Conservation (phyloP, 2,797 vertebrate species). For the Eulemur rubriventer region DNA sequence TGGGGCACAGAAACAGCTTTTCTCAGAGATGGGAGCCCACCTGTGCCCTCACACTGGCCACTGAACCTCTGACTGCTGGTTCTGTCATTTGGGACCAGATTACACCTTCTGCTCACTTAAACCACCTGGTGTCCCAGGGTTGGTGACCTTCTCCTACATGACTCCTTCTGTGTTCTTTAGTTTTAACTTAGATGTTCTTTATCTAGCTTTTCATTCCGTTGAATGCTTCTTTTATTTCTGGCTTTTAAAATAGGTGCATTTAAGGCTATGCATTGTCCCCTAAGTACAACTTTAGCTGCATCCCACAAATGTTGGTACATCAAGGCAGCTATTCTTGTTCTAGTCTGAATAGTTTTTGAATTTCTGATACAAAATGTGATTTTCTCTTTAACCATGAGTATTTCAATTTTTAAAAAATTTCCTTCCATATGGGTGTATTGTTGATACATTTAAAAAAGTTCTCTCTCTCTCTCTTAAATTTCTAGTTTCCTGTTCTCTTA, state of each 20-base stretch:
- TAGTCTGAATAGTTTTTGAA: neutral
- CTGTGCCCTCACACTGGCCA: neutral
- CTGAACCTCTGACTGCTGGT: neutral
- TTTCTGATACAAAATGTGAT: neutral
- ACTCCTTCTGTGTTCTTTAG: neutral
- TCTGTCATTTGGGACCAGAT: neutral
- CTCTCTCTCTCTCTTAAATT: neutral
- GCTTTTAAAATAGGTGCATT: neutral
- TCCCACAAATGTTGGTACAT: neutral
- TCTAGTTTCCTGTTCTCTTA: neutral
- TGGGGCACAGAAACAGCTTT: neutral
- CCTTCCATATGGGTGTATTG: neutral
- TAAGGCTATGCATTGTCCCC: neutral
- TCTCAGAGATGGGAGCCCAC: neutral
- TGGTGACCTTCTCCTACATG: neutral
- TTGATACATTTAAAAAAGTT: neutral
- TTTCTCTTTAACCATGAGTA: neutral
- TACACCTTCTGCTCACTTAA: no score
- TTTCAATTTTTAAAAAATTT: neutral
- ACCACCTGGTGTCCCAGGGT: neutral
- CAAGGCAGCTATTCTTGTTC: neutral
- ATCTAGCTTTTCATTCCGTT: neutral
- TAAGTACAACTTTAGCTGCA: neutral
- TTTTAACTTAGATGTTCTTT: neutral
- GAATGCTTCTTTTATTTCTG: neutral